phyloP scores from a whole-genome alignment of 2,888 invertebrate species.

The Dinocampus coccinellae region DNA sequence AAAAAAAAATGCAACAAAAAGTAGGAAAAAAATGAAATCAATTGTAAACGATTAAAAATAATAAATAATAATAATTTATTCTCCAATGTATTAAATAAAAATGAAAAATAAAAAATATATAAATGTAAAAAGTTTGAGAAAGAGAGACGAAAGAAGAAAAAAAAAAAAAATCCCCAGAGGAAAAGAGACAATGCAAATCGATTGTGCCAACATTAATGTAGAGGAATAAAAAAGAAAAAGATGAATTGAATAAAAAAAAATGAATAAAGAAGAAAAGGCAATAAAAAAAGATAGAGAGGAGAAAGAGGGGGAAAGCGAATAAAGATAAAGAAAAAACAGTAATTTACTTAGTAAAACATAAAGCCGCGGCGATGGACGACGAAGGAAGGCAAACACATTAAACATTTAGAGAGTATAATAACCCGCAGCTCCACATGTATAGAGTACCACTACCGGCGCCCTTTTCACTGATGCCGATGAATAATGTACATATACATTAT shows the following conservation, averaged over 20 bases:
- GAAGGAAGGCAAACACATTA: conserved; percentile 70
- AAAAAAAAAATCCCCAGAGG: conserved; percentile 20
- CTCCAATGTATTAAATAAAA: too few species aligned
- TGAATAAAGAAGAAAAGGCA: conserved; percentile 18
- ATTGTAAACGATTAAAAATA: too few species aligned
- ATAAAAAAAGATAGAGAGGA: too few species aligned
- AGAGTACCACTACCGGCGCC: conserved; percentile 60
- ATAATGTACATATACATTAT: conserved; percentile 61
- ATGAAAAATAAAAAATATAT: too few species aligned
- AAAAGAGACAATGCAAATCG: conserved; percentile 60
- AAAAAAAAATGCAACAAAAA: too few species aligned
- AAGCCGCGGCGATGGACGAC: conserved; percentile 64
- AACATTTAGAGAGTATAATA: conserved; percentile 70
- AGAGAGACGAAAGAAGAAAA: conserved; percentile 3
- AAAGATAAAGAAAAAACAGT: conserved; percentile 65
- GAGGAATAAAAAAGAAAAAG: conserved; percentile 53
- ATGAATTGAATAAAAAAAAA: conserved; percentile 49
- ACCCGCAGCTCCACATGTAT: conserved; percentile 66
- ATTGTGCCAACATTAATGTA: conserved; percentile 67
- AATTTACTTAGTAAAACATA: conserved; percentile 70
- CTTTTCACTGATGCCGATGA: conserved; percentile 67
- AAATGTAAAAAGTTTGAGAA: too few species aligned
- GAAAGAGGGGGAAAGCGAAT: too few species aligned
- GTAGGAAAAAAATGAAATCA: too few species aligned
- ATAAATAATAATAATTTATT: too few species aligned